Conservation (phyloP, 2,113 vertebrate genomes). For the Ophthalmolycus amberensis region DNA sequence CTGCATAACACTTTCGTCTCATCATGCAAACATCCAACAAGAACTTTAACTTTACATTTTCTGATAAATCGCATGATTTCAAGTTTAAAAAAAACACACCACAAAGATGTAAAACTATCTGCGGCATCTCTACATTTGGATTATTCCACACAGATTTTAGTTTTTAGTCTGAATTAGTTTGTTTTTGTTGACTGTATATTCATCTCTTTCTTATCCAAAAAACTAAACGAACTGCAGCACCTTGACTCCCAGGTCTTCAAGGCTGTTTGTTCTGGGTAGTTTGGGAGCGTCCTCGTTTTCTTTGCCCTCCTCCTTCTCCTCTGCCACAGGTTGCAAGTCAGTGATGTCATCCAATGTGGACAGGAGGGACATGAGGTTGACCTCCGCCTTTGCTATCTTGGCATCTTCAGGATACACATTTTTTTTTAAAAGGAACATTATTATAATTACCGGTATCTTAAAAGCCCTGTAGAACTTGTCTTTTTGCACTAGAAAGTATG, state of each 20-base stretch:
- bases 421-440: too few species aligned
- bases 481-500: not conserved
- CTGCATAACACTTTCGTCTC: not conserved
- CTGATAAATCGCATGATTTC: not conserved
- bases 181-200: not conserved
- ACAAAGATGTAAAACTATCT: not conserved
- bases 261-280: conserved; percentile 86
- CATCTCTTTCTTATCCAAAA: not conserved
- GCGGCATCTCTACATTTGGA: not conserved
- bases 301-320: conserved; percentile 72
- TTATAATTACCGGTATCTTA: not conserved
- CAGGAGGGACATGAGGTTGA: conserved; percentile 88
- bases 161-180: not conserved
- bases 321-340: conserved; percentile 73
- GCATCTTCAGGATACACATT: conserved; percentile 66
- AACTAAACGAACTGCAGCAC: conserved; percentile 54
- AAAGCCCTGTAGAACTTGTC: not conserved
- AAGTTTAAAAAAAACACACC: not conserved
- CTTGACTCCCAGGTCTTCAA: conserved; percentile 91
- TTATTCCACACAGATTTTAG: not conserved
- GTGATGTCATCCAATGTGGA: conserved; percentile 83
- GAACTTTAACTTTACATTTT: not conserved
- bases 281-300: conserved; percentile 46
- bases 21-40: not conserved
- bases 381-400: conserved; percentile 73